A percentile compares a stretch with the other conserved stretches of the same genome.
These are phyloP conservation scores for Lycophotia porphyrea DNA, from an alignment of 2,888 invertebrate genomes.

Conservation along the genomic window DNA sequence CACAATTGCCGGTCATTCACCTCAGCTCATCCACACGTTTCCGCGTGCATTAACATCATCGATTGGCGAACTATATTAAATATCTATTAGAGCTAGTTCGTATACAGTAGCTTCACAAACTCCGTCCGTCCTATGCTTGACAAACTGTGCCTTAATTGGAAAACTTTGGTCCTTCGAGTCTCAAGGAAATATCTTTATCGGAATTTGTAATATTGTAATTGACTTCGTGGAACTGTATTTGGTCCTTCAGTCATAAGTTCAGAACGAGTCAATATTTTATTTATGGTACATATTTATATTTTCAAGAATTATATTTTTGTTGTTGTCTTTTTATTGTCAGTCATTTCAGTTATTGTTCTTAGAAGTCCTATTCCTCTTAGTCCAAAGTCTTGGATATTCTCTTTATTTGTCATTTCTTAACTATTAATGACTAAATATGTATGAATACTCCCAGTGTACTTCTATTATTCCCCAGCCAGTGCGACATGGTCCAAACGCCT, in stretches of 20 bases:
- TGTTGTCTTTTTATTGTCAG: background rate
- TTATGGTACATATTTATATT: background rate
- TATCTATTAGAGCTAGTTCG: constrained; percentile 23
- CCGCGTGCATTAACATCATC: constrained; percentile 63
- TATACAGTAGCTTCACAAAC: constrained; percentile 12
- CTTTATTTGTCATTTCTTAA: constrained; percentile 12
- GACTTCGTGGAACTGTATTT: constrained; percentile 25
- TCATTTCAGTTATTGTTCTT: background rate
- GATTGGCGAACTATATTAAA: constrained; percentile 48
- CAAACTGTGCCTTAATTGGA: constrained; percentile 40
- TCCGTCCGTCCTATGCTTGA: constrained; percentile 9
- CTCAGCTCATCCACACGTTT: constrained; percentile 50
- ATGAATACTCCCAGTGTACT: background rate
- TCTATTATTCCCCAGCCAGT: background rate
- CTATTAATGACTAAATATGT: background rate
- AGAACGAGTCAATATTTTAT: constrained; percentile 8
- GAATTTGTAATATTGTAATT: constrained; percentile 39
- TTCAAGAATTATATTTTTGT: constrained; percentile 1
- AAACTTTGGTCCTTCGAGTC: constrained; percentile 46
- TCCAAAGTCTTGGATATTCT: background rate
- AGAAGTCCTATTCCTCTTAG: background rate
- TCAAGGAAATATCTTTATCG: constrained; percentile 18
- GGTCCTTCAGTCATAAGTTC: background rate
- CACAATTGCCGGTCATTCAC: constrained; percentile 62
- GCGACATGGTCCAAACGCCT: constrained; percentile 2